A percentile compares a stretch with the other conserved stretches of the same genome.
Conservation (phyloP, 2,113 vertebrate genomes). For the Neotoma lepida region DNA sequence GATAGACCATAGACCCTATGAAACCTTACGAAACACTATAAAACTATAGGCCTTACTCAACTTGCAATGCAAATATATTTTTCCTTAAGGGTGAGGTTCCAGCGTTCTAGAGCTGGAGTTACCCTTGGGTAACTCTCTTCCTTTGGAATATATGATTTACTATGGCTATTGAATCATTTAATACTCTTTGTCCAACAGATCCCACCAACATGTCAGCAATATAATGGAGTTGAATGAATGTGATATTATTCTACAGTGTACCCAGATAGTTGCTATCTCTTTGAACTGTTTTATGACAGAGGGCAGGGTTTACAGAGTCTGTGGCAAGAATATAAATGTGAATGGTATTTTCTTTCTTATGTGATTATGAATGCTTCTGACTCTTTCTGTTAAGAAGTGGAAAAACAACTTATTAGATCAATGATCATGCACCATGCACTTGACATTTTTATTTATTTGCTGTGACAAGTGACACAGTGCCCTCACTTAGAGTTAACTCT, state of each 20-base stretch:
- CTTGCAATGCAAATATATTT: not conserved
- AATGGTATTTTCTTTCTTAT: not conserved
- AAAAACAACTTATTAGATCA: not conserved
- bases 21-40: not conserved
- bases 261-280: not conserved
- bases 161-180: not conserved
- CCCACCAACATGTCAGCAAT: not conserved
- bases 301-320: not conserved
- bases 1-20: not conserved
- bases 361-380: not conserved
- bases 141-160: not conserved
- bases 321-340: not conserved
- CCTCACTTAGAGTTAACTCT: not conserved
- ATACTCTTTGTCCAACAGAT: not conserved
- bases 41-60: not conserved
- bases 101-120: not conserved
- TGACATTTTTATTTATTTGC: not conserved
- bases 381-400: not conserved
- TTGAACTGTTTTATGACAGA: not conserved
- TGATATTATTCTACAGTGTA: not conserved
- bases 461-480: not conserved
- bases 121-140: not conserved
- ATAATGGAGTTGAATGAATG: not conserved
- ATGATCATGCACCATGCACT: not conserved
- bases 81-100: not conserved